These are phyloP conservation scores for Metellina segmentata DNA, from an alignment of 2,888 invertebrate species.

Conservation along the genomic window DNA sequence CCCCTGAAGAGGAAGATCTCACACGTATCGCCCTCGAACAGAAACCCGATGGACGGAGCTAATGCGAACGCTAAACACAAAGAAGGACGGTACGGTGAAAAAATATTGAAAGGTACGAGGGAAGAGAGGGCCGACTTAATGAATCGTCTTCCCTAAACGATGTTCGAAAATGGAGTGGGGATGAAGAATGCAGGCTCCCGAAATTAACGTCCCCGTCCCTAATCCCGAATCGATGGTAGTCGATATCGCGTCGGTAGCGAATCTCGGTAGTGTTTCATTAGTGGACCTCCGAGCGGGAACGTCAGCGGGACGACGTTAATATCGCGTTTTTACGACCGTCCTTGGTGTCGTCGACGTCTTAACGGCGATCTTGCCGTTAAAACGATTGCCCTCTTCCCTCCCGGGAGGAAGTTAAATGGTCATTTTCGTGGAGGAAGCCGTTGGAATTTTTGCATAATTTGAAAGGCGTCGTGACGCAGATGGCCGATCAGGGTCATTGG, in stretches of 20 bases:
- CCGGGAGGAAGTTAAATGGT: neutral
- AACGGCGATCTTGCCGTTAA: neutral
- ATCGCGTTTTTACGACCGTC: neutral
- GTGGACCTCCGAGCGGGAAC: neutral
- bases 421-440: neutral
- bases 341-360: neutral
- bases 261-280: conserved; percentile 27
- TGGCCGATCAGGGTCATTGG: neutral
- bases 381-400: neutral
- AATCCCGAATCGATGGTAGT: conserved; percentile 53
- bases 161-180: conserved; percentile 34
- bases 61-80: neutral
- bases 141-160: conserved; percentile 40
- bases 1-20: too few species aligned
- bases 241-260: neutral
- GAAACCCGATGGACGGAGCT: neutral
- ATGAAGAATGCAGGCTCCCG: conserved; percentile 31
- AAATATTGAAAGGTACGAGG: too few species aligned
- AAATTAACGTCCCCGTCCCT: conserved; percentile 58
- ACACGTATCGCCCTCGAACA: too few species aligned
- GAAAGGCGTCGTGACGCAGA: neutral
- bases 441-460: neutral
- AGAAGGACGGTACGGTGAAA: neutral
- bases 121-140: conserved; percentile 22
- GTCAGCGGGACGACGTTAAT: neutral